phyloP scores from a whole-genome alignment of 2,888 invertebrate genomes.

The Coleophora deauratella region DNA sequence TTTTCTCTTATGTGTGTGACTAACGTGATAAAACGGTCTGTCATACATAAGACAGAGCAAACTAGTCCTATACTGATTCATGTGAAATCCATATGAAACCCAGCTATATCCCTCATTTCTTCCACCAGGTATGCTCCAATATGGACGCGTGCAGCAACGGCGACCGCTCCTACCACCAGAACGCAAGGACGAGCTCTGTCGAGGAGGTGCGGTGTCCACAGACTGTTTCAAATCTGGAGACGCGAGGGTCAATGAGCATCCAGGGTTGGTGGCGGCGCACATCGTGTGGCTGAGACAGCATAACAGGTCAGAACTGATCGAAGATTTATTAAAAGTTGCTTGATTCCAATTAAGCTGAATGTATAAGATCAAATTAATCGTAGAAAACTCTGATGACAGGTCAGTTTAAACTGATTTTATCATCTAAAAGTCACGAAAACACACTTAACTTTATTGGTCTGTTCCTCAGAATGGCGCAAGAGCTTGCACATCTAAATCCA shows the following conservation, averaged over 20 bases:
- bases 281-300: conserved; percentile 84
- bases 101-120: background rate
- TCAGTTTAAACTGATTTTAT: no score
- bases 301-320: conserved; percentile 64
- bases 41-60: no score
- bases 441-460: background rate
- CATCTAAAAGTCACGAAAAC: no score
- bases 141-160: conserved; percentile 77
- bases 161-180: conserved; percentile 73
- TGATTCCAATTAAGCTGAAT: no score
- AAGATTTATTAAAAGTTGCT: no score
- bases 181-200: conserved; percentile 79
- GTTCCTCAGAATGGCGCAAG: conserved; percentile 77
- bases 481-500: conserved; percentile 81
- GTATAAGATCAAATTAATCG: no score
- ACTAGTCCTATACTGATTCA: no score
- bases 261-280: conserved; percentile 83
- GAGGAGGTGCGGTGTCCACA: conserved; percentile 80
- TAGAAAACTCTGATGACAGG: no score
- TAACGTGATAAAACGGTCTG: no score
- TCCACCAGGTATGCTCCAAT: conserved; percentile 66
- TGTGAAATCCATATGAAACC: no score
- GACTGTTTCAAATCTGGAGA: conserved; percentile 88
- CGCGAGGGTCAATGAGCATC: conserved; percentile 85
- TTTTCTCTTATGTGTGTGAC: no score